Evolutionary conservation across 2,888 invertebrate genomes (phyloP).

Genomic region (Myathropa florea): DNA sequence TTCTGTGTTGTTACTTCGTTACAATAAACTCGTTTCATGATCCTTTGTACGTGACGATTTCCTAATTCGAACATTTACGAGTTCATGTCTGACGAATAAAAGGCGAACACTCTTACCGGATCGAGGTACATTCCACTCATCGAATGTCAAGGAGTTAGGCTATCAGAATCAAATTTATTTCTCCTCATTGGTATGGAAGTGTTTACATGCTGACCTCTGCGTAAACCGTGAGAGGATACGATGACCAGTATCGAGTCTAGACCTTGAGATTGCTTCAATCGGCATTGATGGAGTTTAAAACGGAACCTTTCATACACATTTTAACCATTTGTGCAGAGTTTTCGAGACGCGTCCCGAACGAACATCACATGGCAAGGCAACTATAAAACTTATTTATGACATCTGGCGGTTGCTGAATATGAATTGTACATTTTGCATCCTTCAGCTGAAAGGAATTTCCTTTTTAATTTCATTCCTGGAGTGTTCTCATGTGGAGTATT

Average conservation of each 20-base stretch:
- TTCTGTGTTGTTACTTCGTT: slow-evolving; percentile 72
- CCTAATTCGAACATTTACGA: slow-evolving; percentile 72
- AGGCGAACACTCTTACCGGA: not conserved
- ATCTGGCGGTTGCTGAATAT: slow-evolving; percentile 63
- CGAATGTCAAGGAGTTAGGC: not conserved
- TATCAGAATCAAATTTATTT: too few relatives aligned
- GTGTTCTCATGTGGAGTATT: slow-evolving; percentile 19
- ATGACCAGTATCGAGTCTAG: too few relatives aligned
- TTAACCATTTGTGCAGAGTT: too few relatives aligned
- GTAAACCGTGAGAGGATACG: too few relatives aligned
- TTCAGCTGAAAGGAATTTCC: slow-evolving; percentile 7
- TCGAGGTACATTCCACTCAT: not conserved
- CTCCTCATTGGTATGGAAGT: too few relatives aligned
- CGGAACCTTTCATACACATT: not conserved
- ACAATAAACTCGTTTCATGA: slow-evolving; percentile 69
- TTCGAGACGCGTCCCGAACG: not conserved
- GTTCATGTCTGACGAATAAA: slow-evolving; percentile 10
- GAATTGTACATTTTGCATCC: slow-evolving; percentile 49
- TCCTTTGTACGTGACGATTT: slow-evolving; percentile 76
- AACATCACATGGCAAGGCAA: slow-evolving; percentile 27
- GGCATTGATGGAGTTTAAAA: not conserved
- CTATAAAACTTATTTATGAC: slow-evolving; percentile 71
- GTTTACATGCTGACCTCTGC: too few relatives aligned
- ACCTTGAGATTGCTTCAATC: not conserved
- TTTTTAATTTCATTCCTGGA: slow-evolving; percentile 50